These are phyloP conservation scores for Acridotheres tristis DNA, from an alignment of 2,797 vertebrate species.

Conservation along the genomic window DNA sequence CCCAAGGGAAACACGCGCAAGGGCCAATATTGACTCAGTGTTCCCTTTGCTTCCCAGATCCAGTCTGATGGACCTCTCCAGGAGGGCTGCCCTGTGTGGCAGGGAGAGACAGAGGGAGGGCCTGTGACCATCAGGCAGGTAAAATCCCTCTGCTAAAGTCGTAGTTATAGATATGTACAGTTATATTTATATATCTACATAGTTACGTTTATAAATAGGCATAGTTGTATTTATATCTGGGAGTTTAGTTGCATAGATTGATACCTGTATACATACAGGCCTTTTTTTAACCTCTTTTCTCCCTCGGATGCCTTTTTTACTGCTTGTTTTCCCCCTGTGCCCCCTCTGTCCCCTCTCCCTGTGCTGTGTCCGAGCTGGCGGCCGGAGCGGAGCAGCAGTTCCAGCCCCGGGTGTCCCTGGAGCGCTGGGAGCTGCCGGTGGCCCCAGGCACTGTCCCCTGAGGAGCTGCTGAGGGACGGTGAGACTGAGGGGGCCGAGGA, in stretches of 20 bases:
- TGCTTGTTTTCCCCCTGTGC: too few relatives aligned
- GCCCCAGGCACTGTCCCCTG: neutral
- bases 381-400: neutral
- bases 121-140: neutral
- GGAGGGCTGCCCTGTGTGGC: neutral
- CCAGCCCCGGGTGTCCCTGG: neutral
- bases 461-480: neutral
- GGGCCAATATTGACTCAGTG: neutral
- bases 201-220: too few relatives aligned
- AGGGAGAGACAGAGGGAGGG: neutral
- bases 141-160: too few relatives aligned
- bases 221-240: too few relatives aligned
- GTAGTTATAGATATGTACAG: too few relatives aligned
- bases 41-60: neutral
- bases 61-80: neutral
- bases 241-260: too few relatives aligned
- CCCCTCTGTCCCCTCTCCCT: neutral
- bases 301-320: too few relatives aligned
- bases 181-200: too few relatives aligned
- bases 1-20: fast-evolving
- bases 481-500: neutral
- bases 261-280: too few relatives aligned
- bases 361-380: neutral
- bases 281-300: too few relatives aligned
- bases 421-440: neutral